These are phyloP conservation scores for Drosophila busckii DNA, from an alignment of 1,140 invertebrate genomes.

Conservation along the genomic window DNA sequence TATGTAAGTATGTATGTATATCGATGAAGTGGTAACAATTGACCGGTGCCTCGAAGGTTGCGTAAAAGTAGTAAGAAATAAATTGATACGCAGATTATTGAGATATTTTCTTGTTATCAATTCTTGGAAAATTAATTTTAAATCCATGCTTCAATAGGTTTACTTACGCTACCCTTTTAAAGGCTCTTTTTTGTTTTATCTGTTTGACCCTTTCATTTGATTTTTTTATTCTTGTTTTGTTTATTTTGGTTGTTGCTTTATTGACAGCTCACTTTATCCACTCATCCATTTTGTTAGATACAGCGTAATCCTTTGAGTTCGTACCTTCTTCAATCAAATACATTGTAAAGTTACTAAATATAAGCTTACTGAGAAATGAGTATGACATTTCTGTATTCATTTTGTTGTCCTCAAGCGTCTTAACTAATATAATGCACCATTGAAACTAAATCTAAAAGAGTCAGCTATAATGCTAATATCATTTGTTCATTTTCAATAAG, in stretches of 20 bases:
- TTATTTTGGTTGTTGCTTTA: not conserved
- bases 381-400: constrained; percentile 5
- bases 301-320: not conserved
- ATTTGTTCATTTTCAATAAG: not conserved
- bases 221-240: constrained; percentile 4
- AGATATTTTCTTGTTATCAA: constrained; percentile 42
- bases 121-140: constrained; percentile 52
- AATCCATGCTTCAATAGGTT: constrained; percentile 27
- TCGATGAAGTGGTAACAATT: constrained; percentile 10
- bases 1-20: too few species aligned
- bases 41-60: constrained; percentile 25
- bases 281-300: not conserved
- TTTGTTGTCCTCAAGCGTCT: constrained; percentile 33
- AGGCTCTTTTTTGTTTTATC: too few species aligned
- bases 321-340: not conserved
- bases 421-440: constrained; percentile 35
- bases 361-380: not conserved
- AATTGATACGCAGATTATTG: constrained; percentile 59
- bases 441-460: constrained; percentile 2
- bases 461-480: constrained; percentile 1
- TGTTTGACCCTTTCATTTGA: constrained; percentile 34
- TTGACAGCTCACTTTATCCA: not conserved
- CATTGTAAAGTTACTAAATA: constrained; percentile 12
- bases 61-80: constrained; percentile 40
- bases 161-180: constrained; percentile 17